These are phyloP conservation scores for Catharus minimus DNA, from an alignment of 2,113 vertebrate species.

Conservation along the genomic window DNA sequence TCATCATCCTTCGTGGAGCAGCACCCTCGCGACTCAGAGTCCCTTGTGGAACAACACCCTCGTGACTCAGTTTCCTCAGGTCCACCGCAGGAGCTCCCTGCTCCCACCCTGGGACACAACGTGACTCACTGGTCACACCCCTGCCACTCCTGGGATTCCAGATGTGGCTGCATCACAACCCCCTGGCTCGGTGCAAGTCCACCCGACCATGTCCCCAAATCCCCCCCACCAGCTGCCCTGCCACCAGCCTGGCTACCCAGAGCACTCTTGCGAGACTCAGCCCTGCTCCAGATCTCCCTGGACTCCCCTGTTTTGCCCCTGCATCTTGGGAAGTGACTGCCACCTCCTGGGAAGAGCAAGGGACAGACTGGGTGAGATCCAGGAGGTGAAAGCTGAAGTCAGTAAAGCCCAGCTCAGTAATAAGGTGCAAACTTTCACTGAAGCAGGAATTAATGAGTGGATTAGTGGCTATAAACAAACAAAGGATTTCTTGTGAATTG, in stretches of 20 bases:
- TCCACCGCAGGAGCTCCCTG: neutral
- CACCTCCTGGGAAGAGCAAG: neutral
- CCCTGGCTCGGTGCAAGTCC: neutral
- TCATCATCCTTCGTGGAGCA: neutral
- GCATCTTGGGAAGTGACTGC: neutral
- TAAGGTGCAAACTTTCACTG: constrained; percentile 1
- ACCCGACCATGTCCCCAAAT: accelerated
- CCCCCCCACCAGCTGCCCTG: neutral
- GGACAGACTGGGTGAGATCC: neutral
- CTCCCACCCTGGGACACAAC: accelerated
- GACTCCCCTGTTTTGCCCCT: neutral
- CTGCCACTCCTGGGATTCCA: neutral
- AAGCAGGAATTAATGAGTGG: neutral
- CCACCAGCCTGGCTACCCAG: neutral
- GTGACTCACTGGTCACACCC: neutral
- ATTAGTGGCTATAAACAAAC: neutral
- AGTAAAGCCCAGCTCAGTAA: neutral
- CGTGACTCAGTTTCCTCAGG: neutral
- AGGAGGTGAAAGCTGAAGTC: neutral
- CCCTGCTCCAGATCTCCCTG: neutral
- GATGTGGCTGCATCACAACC: neutral
- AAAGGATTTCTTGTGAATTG: neutral
- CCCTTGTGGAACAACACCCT: neutral
- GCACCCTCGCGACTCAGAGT: neutral
- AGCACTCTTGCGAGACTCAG: neutral